Percentiles rank a stretch among this genome's conserved stretches.
Evolutionary conservation across 2,888 invertebrate genomes (phyloP).

Genomic region (Tiliacea citrago): DNA sequence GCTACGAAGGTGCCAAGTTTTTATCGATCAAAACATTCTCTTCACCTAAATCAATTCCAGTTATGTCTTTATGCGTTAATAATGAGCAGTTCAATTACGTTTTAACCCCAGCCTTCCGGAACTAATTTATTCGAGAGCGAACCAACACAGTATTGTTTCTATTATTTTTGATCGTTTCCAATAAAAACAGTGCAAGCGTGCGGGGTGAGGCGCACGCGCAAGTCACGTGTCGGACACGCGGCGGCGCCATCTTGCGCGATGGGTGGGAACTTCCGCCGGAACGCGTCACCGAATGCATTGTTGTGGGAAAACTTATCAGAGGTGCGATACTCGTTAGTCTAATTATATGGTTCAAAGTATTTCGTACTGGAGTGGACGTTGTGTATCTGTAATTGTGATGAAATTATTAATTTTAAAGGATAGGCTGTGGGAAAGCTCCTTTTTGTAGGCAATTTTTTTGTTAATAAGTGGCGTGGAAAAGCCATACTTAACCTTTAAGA

Average conservation of each 20-base stretch:
- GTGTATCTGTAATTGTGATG: slow-evolving; percentile 45
- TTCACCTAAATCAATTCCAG: slow-evolving; percentile 33
- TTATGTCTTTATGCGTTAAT: slow-evolving; percentile 75
- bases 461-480: background rate
- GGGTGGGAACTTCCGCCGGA: slow-evolving; percentile 88
- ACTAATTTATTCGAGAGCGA: slow-evolving; percentile 87
- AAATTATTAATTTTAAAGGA: slow-evolving; percentile 15
- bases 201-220: slow-evolving; percentile 78
- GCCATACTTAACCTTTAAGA: background rate
- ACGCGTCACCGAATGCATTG: slow-evolving; percentile 74
- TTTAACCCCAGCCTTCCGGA: slow-evolving; percentile 85
- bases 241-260: slow-evolving; percentile 84
- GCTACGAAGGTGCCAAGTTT: background rate
- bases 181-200: slow-evolving; percentile 85
- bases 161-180: slow-evolving; percentile 88
- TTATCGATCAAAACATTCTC: background rate
- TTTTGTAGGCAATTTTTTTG: background rate
- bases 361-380: slow-evolving; percentile 37
- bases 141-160: slow-evolving; percentile 85
- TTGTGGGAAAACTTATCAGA: slow-evolving; percentile 84
- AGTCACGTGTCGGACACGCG: slow-evolving; percentile 79
- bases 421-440: slow-evolving; percentile 31
- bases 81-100: slow-evolving; percentile 88
- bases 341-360: slow-evolving; percentile 61
- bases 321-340: slow-evolving; percentile 71